These are phyloP conservation scores for Protobothrops mucrosquamatus DNA, from an alignment of 2,113 vertebrate genomes.

Conservation along the genomic window DNA sequence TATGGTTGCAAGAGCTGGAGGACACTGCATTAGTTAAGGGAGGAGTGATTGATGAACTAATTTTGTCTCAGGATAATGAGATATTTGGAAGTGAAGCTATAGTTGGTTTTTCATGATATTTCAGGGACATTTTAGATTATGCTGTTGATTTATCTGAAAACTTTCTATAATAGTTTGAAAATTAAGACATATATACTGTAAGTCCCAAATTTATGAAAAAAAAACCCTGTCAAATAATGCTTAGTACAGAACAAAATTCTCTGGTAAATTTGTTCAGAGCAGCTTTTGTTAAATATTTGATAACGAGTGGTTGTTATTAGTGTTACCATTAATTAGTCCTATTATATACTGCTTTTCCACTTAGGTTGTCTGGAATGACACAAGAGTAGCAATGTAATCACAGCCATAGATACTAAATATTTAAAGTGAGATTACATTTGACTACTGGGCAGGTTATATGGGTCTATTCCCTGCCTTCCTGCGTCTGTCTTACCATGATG, in stretches of 20 bases:
- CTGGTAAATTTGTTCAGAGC: neutral
- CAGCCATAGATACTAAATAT: neutral
- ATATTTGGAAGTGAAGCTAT: neutral
- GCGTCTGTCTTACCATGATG: too few relatives aligned
- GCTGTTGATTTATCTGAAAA: neutral
- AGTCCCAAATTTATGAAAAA: neutral
- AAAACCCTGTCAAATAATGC: neutral
- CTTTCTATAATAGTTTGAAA: neutral
- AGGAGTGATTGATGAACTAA: neutral
- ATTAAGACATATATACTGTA: neutral
- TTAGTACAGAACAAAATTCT: neutral
- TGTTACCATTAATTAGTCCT: neutral
- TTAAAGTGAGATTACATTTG: neutral
- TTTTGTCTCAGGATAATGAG: neutral
- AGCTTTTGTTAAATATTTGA: neutral
- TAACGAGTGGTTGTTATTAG: neutral
- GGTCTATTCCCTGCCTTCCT: neutral
- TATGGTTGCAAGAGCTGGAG: neutral
- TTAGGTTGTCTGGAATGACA: neutral
- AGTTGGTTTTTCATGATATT: neutral
- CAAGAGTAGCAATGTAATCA: neutral
- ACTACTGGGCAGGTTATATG: neutral
- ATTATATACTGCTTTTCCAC: neutral
- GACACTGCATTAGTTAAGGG: neutral
- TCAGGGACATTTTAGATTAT: neutral